Evolutionary conservation across 2,113 vertebrate species (phyloP), one percentile per base, ranked within the genome.

Genomic region (Syngnathus typhle): DNA sequence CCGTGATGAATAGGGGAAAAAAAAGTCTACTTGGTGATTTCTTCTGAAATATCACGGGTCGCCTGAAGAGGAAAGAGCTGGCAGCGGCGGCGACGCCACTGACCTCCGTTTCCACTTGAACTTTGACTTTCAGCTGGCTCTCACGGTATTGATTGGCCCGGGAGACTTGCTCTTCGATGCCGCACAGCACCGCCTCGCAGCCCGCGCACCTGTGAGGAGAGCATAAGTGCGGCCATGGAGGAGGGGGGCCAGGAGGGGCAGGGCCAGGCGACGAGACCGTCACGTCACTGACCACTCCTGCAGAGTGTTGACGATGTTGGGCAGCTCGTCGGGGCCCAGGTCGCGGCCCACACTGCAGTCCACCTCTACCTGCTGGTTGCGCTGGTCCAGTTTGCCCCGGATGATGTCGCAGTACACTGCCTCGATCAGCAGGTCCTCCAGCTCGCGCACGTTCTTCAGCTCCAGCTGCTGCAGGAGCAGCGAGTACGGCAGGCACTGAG

Each of bases 331-430:
- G 86, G 94, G 93, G 59, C 95, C 95, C 75, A 98, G 94, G 88
- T 98, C 96, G 27, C 96, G 92, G 47, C 96, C 95, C 36, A 98
- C 94, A 76, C 95, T 96, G 91, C 94, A 96, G 88, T 98, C 96
- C 27, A 98, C 96, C 87, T 99, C 97, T 68, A 99, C 91, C 87
- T 98, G 91, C 83, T 98, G 97, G 85, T 98, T 98, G 80, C 96
- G 93, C 85, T 99, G 97, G 86, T 99, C 97, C 87, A 99, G 64
- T 79, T 98, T 98, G 69, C 97, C 96, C 82, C 98, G 97, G 88
- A 99, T 98, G 90, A 98, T 96, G 88, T 99, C 97, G n/a, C 96
- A 96, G 89, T 99, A 99, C 82, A 99, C 93, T 0, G 97, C 97
- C 77, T 98, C 97, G 19, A 99, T 99, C 84, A 99, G 95, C 81